These are phyloP conservation scores for Aptenodytes patagonicus DNA, from an alignment of 2,113 vertebrate genomes.

Conservation along the genomic window DNA sequence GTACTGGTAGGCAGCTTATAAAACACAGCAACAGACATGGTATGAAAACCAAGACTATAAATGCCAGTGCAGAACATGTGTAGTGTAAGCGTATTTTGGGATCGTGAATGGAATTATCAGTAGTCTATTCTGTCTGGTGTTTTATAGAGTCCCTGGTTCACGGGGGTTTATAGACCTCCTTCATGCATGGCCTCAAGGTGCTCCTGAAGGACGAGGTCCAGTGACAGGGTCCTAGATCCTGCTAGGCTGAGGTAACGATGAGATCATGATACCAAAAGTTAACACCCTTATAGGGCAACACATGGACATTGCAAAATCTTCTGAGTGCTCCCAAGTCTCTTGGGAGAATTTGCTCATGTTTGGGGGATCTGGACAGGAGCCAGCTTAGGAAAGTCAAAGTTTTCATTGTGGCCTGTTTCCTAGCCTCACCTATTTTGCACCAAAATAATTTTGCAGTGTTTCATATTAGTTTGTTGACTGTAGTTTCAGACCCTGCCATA, in stretches of 20 bases:
- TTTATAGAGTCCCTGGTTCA: neutral
- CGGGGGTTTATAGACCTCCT: neutral
- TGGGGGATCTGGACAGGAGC: neutral
- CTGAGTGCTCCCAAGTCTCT: neutral
- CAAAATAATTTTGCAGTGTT: neutral
- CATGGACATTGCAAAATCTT: neutral
- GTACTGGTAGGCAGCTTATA: neutral
- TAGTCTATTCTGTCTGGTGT: neutral
- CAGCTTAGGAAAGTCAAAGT: neutral
- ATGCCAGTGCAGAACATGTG: neutral
- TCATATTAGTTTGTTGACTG: neutral
- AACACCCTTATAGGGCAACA: neutral
- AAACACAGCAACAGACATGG: neutral
- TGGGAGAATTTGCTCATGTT: neutral
- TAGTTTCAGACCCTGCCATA: neutral
- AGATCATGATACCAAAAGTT: neutral
- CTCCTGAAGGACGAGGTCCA: neutral
- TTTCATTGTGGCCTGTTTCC: neutral
- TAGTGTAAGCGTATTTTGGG: neutral
- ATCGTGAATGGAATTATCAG: neutral
- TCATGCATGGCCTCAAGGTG: neutral
- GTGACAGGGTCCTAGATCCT: neutral
- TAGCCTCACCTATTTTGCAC: neutral
- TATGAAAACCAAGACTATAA: neutral
- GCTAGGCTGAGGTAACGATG: neutral